A percentile compares a stretch with the other conserved stretches of the same genome.
Conservation (phyloP, 53 echinoderm and acorn worm species). For the Stichopus horrens region DNA sequence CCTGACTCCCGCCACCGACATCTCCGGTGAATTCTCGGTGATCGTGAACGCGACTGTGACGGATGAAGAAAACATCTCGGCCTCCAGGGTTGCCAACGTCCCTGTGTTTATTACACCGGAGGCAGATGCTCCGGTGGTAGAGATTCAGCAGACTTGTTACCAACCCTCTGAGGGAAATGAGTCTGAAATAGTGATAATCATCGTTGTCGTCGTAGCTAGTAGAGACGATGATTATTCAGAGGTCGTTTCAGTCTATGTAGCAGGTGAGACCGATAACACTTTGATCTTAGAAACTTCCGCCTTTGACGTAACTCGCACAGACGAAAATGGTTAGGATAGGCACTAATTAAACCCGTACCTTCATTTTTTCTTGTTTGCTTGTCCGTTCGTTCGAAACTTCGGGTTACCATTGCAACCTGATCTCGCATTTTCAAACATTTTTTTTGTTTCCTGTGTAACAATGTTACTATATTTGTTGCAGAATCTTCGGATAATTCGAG, state of each 20-base stretch:
- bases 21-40: conserved; percentile 6
- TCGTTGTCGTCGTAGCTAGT: background rate
- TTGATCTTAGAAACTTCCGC: too few relatives aligned
- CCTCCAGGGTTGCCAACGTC: conserved; percentile 3
- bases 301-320: too few relatives aligned
- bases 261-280: background rate
- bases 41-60: background rate
- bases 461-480: background rate
- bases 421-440: background rate
- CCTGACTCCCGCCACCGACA: background rate
- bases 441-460: background rate
- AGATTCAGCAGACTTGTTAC: background rate
- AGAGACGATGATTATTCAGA: conserved; percentile 19
- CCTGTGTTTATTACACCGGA: background rate
- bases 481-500: background rate
- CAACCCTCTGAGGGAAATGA: background rate
- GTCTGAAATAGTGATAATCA: background rate
- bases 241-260: background rate
- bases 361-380: too few relatives aligned
- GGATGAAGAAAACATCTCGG: background rate
- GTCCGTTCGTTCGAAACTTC: too few relatives aligned
- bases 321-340: too few relatives aligned
- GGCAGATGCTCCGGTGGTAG: background rate
- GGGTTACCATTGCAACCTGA: background rate
- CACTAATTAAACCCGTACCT: too few relatives aligned